phyloP scores from a whole-genome alignment of 1,140 invertebrate species.

The Bombus turneri region DNA sequence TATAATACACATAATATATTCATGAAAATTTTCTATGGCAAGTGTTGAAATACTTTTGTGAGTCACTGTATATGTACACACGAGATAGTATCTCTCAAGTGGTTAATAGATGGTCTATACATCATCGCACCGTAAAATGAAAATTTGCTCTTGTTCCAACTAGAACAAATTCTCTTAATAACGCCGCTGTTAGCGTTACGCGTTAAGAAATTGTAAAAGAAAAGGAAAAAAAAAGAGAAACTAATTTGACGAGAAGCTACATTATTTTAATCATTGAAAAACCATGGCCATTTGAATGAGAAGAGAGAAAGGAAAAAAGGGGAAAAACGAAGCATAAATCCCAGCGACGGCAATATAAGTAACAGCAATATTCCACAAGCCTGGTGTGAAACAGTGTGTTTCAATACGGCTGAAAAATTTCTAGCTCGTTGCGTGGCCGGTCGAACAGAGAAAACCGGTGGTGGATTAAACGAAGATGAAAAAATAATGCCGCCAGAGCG shows the following conservation, averaged over 20 bases:
- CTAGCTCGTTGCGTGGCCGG: background rate
- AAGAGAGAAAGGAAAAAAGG: background rate
- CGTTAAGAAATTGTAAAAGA: no score
- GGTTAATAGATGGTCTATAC: no score
- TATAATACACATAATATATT: no score
- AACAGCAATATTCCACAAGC: background rate
- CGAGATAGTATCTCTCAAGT: no score
- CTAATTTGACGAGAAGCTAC: background rate
- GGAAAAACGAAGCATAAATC: background rate
- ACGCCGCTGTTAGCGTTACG: no score
- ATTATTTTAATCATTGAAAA: background rate
- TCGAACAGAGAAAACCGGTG: background rate
- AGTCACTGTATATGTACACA: no score
- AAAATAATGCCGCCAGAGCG: background rate
- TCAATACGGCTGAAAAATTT: slow-evolving; percentile 9
- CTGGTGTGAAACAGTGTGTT: background rate
- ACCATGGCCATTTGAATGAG: background rate
- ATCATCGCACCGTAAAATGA: no score
- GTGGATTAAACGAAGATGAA: slow-evolving; percentile 3
- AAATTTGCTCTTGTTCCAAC: no score
- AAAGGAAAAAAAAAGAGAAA: background rate
- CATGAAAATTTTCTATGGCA: no score
- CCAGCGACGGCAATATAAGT: background rate
- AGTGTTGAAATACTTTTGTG: no score
- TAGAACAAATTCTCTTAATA: no score